A percentile compares a stretch with the other conserved stretches of the same genome.
Conservation (phyloP, 2,113 vertebrate species). For the Arenaria interpres region DNA sequence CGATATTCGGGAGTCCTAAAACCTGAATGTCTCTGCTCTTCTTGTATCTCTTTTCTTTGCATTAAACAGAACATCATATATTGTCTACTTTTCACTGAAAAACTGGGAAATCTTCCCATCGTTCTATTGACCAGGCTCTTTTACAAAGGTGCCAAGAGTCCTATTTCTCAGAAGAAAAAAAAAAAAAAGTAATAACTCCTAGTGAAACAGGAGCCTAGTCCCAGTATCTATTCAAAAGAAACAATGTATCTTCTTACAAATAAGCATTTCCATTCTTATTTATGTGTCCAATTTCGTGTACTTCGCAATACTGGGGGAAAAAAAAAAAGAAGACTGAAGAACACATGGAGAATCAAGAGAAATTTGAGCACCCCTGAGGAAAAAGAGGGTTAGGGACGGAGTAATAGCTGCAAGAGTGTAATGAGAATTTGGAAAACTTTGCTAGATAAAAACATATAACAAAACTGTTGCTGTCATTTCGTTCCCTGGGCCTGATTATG, state of each 20-base stretch:
- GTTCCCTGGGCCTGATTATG: neutral
- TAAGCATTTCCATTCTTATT: slow-evolving; percentile 25
- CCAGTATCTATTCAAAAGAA: slow-evolving; percentile 50
- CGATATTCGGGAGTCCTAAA: neutral
- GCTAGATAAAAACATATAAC: slow-evolving; percentile 13
- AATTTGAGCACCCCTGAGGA: slow-evolving; percentile 51
- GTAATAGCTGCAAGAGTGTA: slow-evolving; percentile 16
- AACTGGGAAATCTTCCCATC: slow-evolving; percentile 28
- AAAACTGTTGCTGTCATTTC: slow-evolving; percentile 35
- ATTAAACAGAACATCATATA: neutral
- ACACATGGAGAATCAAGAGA: slow-evolving; percentile 31
- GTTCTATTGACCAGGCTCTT: neutral
- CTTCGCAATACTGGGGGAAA: neutral
- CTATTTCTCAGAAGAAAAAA: neutral
- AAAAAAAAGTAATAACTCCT: neutral
- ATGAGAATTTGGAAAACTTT: slow-evolving; percentile 35
- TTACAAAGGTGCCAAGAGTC: slow-evolving; percentile 26
- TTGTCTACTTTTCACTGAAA: slow-evolving; percentile 4
- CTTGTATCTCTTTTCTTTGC: neutral
- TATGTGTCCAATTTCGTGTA: slow-evolving; percentile 5
- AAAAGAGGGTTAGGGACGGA: slow-evolving; percentile 17
- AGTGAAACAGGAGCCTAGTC: slow-evolving; percentile 30
- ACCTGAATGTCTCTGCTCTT: neutral
- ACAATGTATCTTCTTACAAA: slow-evolving; percentile 46
- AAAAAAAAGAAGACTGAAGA: slow-evolving; percentile 13